Conservation (phyloP, 2,113 vertebrate species). For the Passerina amoena region DNA sequence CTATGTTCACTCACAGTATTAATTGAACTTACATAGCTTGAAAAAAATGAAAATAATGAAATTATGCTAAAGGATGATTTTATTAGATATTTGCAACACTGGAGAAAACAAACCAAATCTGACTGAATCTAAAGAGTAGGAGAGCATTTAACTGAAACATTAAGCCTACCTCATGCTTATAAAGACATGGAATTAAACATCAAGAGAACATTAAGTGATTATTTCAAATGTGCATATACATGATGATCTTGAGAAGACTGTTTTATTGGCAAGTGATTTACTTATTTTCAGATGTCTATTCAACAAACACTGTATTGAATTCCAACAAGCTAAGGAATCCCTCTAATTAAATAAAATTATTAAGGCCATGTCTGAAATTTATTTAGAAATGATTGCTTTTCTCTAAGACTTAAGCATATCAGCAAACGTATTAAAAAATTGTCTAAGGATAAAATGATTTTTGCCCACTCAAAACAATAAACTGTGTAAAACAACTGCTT, state of each 20-base stretch:
- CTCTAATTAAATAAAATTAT: background rate
- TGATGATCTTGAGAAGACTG: background rate
- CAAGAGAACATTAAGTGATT: background rate
- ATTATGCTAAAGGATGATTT: background rate
- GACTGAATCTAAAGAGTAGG: background rate
- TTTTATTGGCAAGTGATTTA: background rate
- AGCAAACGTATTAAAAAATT: background rate
- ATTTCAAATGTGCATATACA: background rate
- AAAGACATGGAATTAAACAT: background rate
- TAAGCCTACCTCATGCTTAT: background rate
- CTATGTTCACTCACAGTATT: background rate
- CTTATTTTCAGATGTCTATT: background rate
- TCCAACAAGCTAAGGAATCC: background rate
- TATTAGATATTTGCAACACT: background rate
- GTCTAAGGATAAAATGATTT: constrained; percentile 27
- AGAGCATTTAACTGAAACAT: background rate
- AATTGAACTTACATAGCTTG: background rate
- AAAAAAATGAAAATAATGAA: background rate
- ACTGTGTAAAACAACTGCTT: background rate
- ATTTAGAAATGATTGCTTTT: background rate
- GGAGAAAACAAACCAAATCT: background rate
- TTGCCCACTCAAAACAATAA: background rate
- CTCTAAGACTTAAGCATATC: background rate
- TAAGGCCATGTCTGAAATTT: background rate
- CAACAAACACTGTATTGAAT: background rate